Conservation (phyloP, 2,797 vertebrate species). For the Nothura maculosa region DNA sequence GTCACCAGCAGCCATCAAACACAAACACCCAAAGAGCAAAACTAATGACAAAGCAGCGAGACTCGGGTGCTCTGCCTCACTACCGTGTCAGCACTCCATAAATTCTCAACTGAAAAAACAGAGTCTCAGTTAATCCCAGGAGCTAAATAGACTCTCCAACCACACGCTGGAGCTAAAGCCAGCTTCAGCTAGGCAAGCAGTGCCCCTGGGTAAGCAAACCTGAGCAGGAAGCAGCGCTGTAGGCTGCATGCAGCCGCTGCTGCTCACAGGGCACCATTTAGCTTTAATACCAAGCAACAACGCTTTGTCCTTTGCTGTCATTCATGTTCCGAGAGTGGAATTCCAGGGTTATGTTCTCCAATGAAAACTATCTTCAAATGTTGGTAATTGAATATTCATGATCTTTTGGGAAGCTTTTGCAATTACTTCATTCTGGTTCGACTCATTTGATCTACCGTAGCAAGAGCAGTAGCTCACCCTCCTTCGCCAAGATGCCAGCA, state of each 20-base stretch:
- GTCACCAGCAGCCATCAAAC: slow-evolving; percentile 5
- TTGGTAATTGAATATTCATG: slow-evolving; percentile 49
- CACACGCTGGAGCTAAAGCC: background rate
- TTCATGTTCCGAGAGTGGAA: background rate
- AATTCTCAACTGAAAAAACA: slow-evolving; percentile 22
- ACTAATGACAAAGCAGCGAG: background rate
- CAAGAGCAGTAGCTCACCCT: slow-evolving; percentile 2
- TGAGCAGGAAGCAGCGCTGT: background rate
- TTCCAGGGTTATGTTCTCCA: slow-evolving; percentile 32
- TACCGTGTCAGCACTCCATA: background rate
- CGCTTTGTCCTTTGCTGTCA: background rate
- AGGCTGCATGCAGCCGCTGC: background rate
- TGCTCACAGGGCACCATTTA: fast-evolving
- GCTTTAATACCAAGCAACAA: background rate
- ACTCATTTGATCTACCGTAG: slow-evolving; percentile 38
- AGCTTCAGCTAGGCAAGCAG: background rate
- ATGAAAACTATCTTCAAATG: slow-evolving; percentile 41
- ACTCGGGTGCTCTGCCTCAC: background rate
- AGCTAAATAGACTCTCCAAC: slow-evolving; percentile 51
- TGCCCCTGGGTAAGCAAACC: background rate
- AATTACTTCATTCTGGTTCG: slow-evolving; percentile 43
- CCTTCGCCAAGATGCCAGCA: slow-evolving; percentile 45
- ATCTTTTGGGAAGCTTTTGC: slow-evolving; percentile 38
- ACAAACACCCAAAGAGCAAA: background rate
- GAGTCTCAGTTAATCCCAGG: slow-evolving; percentile 40